Conservation (phyloP, 2,797 vertebrate genomes). For the Vipera latastei region DNA sequence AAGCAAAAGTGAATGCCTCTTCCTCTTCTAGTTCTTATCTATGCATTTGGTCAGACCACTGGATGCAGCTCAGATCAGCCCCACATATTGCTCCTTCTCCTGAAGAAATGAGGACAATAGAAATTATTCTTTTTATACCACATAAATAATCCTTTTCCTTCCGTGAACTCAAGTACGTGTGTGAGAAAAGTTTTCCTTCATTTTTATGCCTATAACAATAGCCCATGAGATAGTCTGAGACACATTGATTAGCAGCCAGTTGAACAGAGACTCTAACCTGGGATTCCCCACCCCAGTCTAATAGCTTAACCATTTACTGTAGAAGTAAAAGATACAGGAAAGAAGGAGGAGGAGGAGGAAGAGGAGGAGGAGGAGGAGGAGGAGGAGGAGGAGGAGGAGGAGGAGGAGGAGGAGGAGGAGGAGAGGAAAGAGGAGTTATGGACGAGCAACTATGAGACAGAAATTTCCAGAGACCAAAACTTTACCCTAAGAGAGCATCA, state of each 20-base stretch:
- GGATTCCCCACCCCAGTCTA: not conserved
- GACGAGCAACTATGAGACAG: not conserved
- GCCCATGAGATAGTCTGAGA: not conserved
- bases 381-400: too few species aligned
- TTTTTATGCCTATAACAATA: not conserved
- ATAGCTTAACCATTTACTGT: not conserved
- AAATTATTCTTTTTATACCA: not conserved
- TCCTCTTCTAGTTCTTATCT: not conserved
- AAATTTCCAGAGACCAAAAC: not conserved
- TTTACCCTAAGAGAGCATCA: not conserved
- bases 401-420: fast-evolving
- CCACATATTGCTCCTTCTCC: not conserved
- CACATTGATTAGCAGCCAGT: not conserved
- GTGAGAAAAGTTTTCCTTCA: not conserved
- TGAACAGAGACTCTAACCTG: not conserved
- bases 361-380: too few species aligned
- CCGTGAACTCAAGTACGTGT: not conserved
- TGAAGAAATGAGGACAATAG: not conserved
- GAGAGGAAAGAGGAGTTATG: not conserved
- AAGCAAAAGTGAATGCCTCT: not conserved
- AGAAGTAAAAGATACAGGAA: not conserved
- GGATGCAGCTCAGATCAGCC: not conserved
- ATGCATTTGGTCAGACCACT: not conserved
- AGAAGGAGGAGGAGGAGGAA: too few species aligned
- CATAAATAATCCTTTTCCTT: not conserved